Base-by-base conservation (phyloP, 2,888 invertebrate genomes). In the Panorpa germanica region DNA sequence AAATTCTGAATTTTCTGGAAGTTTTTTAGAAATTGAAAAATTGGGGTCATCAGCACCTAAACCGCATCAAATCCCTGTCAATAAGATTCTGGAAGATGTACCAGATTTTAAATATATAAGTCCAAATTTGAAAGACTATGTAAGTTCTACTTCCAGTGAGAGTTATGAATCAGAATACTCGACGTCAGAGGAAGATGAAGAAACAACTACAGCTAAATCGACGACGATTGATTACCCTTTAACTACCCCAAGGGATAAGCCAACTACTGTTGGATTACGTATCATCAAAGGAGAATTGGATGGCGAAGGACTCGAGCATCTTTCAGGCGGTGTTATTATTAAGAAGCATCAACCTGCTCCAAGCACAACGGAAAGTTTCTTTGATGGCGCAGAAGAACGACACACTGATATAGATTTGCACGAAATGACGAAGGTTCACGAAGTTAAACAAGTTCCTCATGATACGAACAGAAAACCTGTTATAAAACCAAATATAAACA, bases 61-160 rank as follows among this genome's bases (percentile, higher is more conserved):
- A 43, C 65, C 72, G 7, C 71, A 72, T 49, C 72, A 71, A 5
- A 53, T 73, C 37, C 74, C 74, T 2, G 69, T 73, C 7, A 65
- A 69, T 43, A 67, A 67, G 55, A 67, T 73, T 1, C 34, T 50
- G 3, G 44, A 53, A 6, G 54, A 53, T 33, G 39, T 51, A 12
- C 51, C 53, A 1, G 43, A 43, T 0, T 50, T 14, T 15, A 15
- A 25, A 13, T 13, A 25, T 15, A 25, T 15, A 25, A 25, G 14
- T 25, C 14, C 14, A 9, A 12, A 25, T 25, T 25, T 13, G 15
- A 5, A 52, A 9, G 48, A 42, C n/a, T 51, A 52, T 1, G 39
- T 52, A 3, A 44, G 43, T 35, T 41, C 48, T 3, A 46, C 12
- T n/a, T 8, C 4, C 11, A n/a, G 12, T 25, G 9, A 8, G 13